These are phyloP conservation scores for Vespertilio murinus DNA, from an alignment of 2,797 vertebrate species.

Conservation along the genomic window DNA sequence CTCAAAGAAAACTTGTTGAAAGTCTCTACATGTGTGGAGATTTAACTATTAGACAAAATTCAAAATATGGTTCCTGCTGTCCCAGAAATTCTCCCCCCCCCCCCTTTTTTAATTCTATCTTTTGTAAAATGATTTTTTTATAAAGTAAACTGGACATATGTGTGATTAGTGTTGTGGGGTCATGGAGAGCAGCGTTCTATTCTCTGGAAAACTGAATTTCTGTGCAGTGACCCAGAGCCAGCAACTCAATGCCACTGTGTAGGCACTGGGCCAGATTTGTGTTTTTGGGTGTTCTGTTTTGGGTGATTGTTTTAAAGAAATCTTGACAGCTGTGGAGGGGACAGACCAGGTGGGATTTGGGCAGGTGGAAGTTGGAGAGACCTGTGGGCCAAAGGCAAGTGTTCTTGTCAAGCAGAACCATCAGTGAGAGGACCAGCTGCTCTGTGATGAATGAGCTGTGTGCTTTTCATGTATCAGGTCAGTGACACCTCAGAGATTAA, in stretches of 20 bases:
- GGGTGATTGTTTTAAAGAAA: not conserved
- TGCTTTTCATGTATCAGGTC: not conserved
- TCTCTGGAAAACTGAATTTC: not conserved
- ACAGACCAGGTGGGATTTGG: not conserved
- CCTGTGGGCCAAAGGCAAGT: not conserved
- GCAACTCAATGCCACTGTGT: not conserved
- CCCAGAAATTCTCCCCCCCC: not conserved
- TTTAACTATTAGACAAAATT: not conserved
- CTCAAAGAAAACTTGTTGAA: not conserved
- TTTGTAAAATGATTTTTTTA: not conserved
- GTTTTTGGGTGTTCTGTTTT: not conserved
- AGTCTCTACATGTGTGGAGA: not conserved
- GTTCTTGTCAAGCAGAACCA: not conserved
- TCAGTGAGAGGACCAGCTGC: not conserved
- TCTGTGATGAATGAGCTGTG: not conserved
- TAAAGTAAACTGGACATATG: not conserved
- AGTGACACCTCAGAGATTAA: not conserved
- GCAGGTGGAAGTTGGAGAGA: not conserved
- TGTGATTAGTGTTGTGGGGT: too few relatives aligned
- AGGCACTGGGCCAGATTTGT: not conserved
- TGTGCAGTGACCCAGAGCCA: not conserved
- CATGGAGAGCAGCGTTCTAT: not conserved
- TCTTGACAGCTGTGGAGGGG: not conserved
- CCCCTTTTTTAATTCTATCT: not conserved
- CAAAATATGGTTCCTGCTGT: not conserved